Conservation (phyloP, 2,888 invertebrate species). For the Ctena decussata region DNA sequence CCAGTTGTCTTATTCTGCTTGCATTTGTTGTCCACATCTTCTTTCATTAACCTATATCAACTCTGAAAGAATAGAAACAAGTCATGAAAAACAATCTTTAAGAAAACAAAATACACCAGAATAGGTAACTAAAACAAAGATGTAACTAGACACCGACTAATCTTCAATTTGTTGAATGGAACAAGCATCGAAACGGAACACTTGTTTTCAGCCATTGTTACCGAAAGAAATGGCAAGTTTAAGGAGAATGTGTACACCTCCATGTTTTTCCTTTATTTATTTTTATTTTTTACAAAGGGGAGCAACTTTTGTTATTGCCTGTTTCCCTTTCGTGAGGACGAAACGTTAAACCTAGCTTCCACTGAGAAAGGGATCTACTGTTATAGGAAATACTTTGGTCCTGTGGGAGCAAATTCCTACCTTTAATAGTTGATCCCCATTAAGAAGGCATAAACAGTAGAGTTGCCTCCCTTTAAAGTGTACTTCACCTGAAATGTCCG, state of each 20-base stretch:
- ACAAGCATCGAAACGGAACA: background rate
- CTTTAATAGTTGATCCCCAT: no score
- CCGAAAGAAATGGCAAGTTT: background rate
- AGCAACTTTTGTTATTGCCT: no score
- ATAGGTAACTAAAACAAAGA: background rate
- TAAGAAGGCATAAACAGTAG: no score
- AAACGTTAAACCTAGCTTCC: no score
- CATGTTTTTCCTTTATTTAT: background rate
- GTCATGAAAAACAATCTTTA: no score
- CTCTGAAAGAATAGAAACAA: background rate
- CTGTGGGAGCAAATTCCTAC: no score
- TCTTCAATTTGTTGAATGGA: background rate
- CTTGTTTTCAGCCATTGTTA: background rate
- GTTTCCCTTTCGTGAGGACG: no score
- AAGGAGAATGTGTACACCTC: background rate
- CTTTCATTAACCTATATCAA: background rate
- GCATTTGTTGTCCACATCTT: no score
- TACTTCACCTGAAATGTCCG: no score
- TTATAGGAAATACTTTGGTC: no score
- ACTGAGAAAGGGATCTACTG: no score
- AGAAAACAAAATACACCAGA: background rate
- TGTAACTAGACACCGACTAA: background rate
- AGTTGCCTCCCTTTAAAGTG: no score
- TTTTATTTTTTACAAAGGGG: background rate
- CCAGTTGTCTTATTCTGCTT: background rate